Evolutionary conservation across 2,113 vertebrate genomes (phyloP).

Genomic region (Vanacampus margaritifer): DNA sequence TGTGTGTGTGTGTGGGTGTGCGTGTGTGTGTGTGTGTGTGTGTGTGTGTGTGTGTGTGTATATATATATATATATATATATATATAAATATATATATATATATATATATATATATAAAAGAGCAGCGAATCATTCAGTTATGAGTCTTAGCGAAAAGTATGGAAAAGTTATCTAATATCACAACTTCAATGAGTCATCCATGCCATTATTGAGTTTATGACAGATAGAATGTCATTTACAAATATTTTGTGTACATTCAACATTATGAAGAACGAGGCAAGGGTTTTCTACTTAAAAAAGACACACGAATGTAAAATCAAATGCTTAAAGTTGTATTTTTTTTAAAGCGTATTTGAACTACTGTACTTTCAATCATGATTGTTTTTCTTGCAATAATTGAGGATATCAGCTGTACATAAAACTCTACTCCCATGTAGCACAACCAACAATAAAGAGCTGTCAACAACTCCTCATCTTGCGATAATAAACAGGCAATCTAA

Average conservation of each 20-base stretch:
- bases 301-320: too few species aligned
- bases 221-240: slow-evolving; percentile 50
- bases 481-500: slow-evolving; percentile 7
- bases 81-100: too few species aligned
- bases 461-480: slow-evolving; percentile 1
- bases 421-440: background rate
- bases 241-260: slow-evolving; percentile 39
- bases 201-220: slow-evolving; percentile 48
- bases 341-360: too few species aligned
- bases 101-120: too few species aligned
- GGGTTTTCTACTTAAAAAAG: slow-evolving; percentile 33
- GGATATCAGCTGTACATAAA: too few species aligned
- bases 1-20: too few species aligned
- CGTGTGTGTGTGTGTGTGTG: too few species aligned
- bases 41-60: too few species aligned
- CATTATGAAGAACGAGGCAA: slow-evolving; percentile 46
- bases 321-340: too few species aligned
- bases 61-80: too few species aligned
- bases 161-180: slow-evolving; percentile 47
- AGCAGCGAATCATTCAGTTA: slow-evolving; percentile 51
- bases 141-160: slow-evolving; percentile 49
- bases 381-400: too few species aligned
- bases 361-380: too few species aligned
- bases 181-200: slow-evolving; percentile 47
- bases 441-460: slow-evolving; percentile 4